phyloP scores from a whole-genome alignment of 2,797 vertebrate genomes.

The Semotilus atromaculatus region DNA sequence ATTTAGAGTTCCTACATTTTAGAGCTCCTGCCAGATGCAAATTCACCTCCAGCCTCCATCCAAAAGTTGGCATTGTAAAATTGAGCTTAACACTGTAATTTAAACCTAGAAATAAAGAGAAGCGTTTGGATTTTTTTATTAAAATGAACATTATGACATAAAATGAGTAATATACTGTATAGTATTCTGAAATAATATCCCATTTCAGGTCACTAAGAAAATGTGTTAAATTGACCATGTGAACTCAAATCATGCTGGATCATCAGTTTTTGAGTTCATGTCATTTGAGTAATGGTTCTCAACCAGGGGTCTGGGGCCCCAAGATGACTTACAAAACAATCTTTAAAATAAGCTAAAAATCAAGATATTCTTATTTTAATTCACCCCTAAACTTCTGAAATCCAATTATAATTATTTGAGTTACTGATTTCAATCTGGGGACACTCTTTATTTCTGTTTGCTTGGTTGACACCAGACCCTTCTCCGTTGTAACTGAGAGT shows the following conservation, averaged over 20 bases:
- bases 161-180: background rate
- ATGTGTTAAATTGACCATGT: background rate
- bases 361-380: background rate
- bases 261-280: background rate
- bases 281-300: background rate
- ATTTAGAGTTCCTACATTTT: background rate
- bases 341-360: background rate
- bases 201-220: background rate
- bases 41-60: background rate
- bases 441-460: background rate
- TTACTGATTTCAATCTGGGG: background rate
- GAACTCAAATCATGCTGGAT: background rate
- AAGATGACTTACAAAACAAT: background rate
- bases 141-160: background rate
- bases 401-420: background rate
- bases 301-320: no score
- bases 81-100: background rate
- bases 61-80: background rate
- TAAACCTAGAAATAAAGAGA: background rate
- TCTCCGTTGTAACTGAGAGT: no score
- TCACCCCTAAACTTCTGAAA: background rate
- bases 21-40: slow-evolving; percentile 16
- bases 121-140: background rate
- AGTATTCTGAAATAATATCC: background rate
- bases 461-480: no score